Evolutionary conservation across 2,113 vertebrate genomes (phyloP), one percentile per base, ranked within the genome.

Genomic region (Ophiodon elongatus): DNA sequence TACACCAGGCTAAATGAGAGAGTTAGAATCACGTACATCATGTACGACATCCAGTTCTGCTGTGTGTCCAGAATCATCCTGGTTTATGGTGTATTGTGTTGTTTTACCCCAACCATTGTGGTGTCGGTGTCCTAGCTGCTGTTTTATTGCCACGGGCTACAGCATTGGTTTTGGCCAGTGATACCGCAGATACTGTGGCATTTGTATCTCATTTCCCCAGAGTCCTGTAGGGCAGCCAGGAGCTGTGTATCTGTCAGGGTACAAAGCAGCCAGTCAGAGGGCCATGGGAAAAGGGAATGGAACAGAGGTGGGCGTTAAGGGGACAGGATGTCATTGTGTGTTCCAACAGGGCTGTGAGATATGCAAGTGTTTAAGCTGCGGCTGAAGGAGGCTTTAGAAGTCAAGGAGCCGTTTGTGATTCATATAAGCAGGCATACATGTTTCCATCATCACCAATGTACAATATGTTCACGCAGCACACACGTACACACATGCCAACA

Each of bases 161-260:
- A 83, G 80, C 80, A 54, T 79, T 80, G 90, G 85, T 87, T 92
- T 82, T 81, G 86, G 83, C 76, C 89, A 85, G 89, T 71, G 87
- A 85, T 92, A 88, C 73, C 23, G 50, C 70, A 90, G 88, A 90
- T 90, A 88, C 72, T 76, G 73, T 80, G 90, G 87, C 87, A 90
- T 93, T 93, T 93, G 91, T 93, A 89, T 92, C 91, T 91, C 89
- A 90, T 93, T 92, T 90, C 92, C 88, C 56, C 45, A 84, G 91
- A 92, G 92, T 45, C 76, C 79, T 56, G 43, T 70, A 79, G 89
- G 87, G 76, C 90, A 89, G 87, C 84, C 91, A 91, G 85, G 82
- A 90, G 89, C 91, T 85, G 88, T 93, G 89, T 93, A 93, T 94
- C 91, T 95, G 92, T 93, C 90, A 88, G 78, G 80, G 82, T 88